Percentiles rank a stretch among this genome's conserved stretches.
Conservation (phyloP, 1,140 invertebrate species). For the Trichomalopsis sarcophagae region DNA sequence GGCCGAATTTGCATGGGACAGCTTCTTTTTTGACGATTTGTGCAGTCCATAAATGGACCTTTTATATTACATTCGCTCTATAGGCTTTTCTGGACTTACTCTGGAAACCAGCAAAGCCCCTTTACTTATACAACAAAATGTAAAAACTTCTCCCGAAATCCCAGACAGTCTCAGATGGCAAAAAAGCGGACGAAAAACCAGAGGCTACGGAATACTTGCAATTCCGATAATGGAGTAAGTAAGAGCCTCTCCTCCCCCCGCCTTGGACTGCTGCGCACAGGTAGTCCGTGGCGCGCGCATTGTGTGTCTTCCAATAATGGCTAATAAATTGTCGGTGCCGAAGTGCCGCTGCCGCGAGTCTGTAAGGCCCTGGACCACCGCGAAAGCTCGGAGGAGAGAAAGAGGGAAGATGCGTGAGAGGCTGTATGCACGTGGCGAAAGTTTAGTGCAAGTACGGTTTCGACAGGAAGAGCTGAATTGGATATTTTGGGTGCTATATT, state of each 20-base stretch:
- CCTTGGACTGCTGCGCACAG: not conserved
- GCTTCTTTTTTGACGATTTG: conserved; percentile 25
- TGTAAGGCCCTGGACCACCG: conserved; percentile 60
- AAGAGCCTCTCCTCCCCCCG: not conserved
- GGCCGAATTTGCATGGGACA: conserved; percentile 18
- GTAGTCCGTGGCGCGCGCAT: conserved; percentile 60
- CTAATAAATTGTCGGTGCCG: conserved; percentile 70
- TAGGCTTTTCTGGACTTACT: conserved; percentile 30
- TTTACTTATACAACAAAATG: too few relatives aligned
- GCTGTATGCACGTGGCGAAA: not conserved
- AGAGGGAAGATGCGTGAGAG: not conserved
- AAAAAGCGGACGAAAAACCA: too few relatives aligned
- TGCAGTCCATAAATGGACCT: conserved; percentile 20
- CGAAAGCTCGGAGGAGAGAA: conserved; percentile 12
- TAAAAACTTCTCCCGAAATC: too few relatives aligned
- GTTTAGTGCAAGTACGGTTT: not conserved
- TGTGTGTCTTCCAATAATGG: conserved; percentile 69
- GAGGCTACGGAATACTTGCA: not conserved
- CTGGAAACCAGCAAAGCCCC: not conserved
- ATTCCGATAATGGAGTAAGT: not conserved
- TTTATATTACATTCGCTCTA: not conserved
- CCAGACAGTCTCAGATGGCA: too few relatives aligned
- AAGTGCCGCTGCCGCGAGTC: conserved; percentile 57
- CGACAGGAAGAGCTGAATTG: too few relatives aligned
- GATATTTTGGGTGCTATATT: too few relatives aligned